Percentiles rank a stretch among this genome's conserved stretches.
These are phyloP conservation scores for Acromyrmex echinatior DNA, from an alignment of 1,140 invertebrate genomes.

Conservation along the genomic window DNA sequence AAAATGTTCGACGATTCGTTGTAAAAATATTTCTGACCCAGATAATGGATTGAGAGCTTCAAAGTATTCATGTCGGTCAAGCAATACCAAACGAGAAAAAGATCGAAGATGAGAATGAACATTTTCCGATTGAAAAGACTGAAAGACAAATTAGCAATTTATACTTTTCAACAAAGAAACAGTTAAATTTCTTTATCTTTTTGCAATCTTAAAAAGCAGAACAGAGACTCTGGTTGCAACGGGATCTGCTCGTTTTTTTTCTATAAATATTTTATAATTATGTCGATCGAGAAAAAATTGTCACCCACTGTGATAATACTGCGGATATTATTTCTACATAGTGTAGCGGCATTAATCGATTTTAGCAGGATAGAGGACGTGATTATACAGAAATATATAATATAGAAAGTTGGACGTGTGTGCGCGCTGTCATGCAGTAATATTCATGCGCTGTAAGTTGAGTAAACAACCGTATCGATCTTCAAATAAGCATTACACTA, in stretches of 20 bases:
- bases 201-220: conserved; percentile 15
- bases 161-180: neutral
- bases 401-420: conserved; percentile 43
- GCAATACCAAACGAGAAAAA: neutral
- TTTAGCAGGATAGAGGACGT: conserved; percentile 13
- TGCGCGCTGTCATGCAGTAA: neutral
- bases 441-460: conserved; percentile 52
- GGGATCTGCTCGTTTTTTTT: neutral
- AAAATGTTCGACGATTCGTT: neutral
- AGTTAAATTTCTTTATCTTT: conserved; percentile 8
- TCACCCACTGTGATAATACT: conserved; percentile 1
- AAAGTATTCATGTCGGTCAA: neutral
- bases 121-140: neutral
- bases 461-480: conserved; percentile 62
- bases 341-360: conserved; percentile 10
- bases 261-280: conserved; percentile 4
- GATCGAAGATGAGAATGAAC: neutral
- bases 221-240: neutral
- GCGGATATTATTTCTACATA: conserved; percentile 23
- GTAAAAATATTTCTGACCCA: neutral
- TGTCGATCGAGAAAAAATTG: conserved; percentile 1
- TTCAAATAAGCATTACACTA: conserved; percentile 30
- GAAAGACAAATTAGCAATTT: neutral
- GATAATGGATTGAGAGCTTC: conserved; percentile 2
- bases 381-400: conserved; percentile 42